phyloP scores from a whole-genome alignment of 1,140 invertebrate genomes.

The Melitaea cinxia region DNA sequence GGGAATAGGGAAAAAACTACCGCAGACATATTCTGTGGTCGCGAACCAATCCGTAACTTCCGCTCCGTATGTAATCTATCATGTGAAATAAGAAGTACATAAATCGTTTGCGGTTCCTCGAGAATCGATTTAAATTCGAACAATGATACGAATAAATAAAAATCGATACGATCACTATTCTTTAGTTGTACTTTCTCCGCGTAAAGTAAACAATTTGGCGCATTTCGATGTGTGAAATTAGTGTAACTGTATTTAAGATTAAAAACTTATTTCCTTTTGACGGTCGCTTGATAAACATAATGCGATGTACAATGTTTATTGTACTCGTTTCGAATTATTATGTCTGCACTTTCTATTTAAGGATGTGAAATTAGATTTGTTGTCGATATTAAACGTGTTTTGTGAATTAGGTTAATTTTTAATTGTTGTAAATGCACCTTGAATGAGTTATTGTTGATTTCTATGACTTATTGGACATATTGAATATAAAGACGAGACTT shows the following conservation, averaged over 20 bases:
- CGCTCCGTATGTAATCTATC: slow-evolving; percentile 69
- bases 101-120: slow-evolving; percentile 61
- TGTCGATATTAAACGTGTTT: neutral
- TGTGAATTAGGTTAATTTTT: neutral
- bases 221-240: slow-evolving; percentile 63
- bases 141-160: slow-evolving; percentile 68
- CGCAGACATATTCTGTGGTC: slow-evolving; percentile 49
- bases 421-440: too few species aligned
- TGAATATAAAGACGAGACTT: too few species aligned
- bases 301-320: neutral
- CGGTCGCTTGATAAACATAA: neutral
- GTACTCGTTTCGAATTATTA: neutral
- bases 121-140: slow-evolving; percentile 67
- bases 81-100: slow-evolving; percentile 56
- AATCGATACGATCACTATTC: slow-evolving; percentile 58
- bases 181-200: slow-evolving; percentile 56
- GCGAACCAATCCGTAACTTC: slow-evolving; percentile 51
- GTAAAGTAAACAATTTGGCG: slow-evolving; percentile 54
- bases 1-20: slow-evolving; percentile 10
- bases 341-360: neutral
- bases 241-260: slow-evolving; percentile 42
- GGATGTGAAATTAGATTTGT: neutral
- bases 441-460: too few species aligned
- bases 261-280: slow-evolving; percentile 13
- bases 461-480: too few species aligned